These are phyloP conservation scores for Nomia melanderi DNA, from an alignment of 1,140 invertebrate species.

Conservation along the genomic window DNA sequence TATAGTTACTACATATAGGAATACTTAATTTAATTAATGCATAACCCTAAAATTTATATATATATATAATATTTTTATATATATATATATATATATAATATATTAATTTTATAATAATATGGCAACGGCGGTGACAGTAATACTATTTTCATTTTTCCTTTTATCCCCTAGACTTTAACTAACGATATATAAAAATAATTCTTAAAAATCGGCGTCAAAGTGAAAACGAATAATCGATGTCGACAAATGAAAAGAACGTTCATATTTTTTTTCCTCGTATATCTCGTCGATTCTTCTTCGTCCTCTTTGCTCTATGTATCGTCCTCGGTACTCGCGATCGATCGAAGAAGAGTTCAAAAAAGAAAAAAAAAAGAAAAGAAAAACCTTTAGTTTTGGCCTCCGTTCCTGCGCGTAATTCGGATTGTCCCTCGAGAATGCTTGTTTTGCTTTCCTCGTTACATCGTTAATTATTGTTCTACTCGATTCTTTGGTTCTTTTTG, in stretches of 20 bases:
- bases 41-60: conserved; percentile 35
- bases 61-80: conserved; percentile 36
- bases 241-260: neutral
- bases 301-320: neutral
- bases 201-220: conserved; percentile 14
- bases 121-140: conserved; percentile 50
- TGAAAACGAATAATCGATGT: neutral
- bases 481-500: conserved; percentile 49
- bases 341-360: neutral
- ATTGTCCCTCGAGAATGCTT: conserved; percentile 3
- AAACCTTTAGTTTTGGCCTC: neutral
- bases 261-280: too few species aligned
- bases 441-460: conserved; percentile 13
- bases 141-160: conserved; percentile 32
- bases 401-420: neutral
- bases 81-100: conserved; percentile 14
- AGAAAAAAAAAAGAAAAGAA: too few species aligned
- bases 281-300: too few species aligned
- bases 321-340: neutral
- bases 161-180: conserved; percentile 27
- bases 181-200: conserved; percentile 49
- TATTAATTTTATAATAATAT: conserved; percentile 61
- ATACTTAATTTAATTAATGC: conserved; percentile 44
- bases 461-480: conserved; percentile 43
- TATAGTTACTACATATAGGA: conserved; percentile 40